These are phyloP conservation scores for Stenichneumon culpator DNA, from an alignment of 2,888 invertebrate genomes.

Conservation along the genomic window DNA sequence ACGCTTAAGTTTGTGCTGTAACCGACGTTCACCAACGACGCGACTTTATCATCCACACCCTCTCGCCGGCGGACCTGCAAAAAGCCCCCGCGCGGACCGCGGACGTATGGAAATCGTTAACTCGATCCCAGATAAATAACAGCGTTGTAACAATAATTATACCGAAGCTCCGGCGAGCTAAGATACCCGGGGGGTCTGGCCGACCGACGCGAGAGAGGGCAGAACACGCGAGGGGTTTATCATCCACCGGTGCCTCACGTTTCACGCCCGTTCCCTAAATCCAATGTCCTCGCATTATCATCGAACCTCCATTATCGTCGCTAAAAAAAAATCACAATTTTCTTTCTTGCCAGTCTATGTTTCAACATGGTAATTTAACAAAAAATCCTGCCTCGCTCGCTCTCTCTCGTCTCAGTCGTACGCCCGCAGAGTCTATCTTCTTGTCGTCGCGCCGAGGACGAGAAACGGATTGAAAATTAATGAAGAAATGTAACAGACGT, in stretches of 20 bases:
- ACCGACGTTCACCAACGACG: slow-evolving; percentile 4
- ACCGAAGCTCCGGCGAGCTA: slow-evolving; percentile 20
- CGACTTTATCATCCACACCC: slow-evolving; percentile 10
- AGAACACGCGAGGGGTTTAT: slow-evolving; percentile 39
- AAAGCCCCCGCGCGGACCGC: background rate
- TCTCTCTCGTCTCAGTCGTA: slow-evolving; percentile 25
- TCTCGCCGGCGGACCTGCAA: background rate
- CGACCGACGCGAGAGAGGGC: slow-evolving; percentile 39
- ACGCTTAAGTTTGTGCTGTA: slow-evolving; percentile 27
- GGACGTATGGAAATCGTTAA: slow-evolving; percentile 22
- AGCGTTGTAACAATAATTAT: slow-evolving; percentile 16
- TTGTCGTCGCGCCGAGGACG: slow-evolving; percentile 33
- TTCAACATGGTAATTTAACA: background rate
- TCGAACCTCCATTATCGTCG: background rate
- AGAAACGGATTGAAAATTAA: background rate
- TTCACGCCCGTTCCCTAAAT: slow-evolving; percentile 5
- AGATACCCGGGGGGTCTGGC: slow-evolving; percentile 15
- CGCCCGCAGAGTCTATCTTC: slow-evolving; percentile 30
- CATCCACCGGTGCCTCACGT: slow-evolving; percentile 52
- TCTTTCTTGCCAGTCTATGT: background rate
- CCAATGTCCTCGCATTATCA: slow-evolving; percentile 8
- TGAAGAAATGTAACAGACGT: slow-evolving; percentile 18
- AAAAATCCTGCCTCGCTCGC: slow-evolving; percentile 18
- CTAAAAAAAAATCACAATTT: background rate
- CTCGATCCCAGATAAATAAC: slow-evolving; percentile 25